phyloP scores from a whole-genome alignment of 2,797 vertebrate species.

The Amblyopsis hoosieri region DNA sequence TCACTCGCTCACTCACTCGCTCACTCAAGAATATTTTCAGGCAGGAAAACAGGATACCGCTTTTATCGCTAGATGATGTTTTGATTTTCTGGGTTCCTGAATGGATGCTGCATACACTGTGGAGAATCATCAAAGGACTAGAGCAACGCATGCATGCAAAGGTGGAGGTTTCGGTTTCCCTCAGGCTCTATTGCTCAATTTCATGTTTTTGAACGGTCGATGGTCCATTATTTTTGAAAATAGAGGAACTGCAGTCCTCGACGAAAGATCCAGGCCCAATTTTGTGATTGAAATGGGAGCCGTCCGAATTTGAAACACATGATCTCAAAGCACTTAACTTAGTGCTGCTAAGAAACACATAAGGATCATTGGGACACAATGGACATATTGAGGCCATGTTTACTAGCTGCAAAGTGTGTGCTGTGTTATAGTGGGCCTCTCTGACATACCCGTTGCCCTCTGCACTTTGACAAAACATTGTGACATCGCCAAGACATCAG shows the following conservation, averaged over 20 bases:
- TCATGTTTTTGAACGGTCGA: conserved; percentile 59
- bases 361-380: conserved; percentile 43
- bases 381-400: conserved; percentile 43
- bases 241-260: conserved; percentile 59
- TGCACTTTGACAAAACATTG: conserved; percentile 63
- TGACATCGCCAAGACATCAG: conserved; percentile 66
- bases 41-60: conserved; percentile 60
- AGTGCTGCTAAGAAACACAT: conserved; percentile 61
- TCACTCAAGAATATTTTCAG: conserved; percentile 7
- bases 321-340: conserved; percentile 63
- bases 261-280: conserved; percentile 66
- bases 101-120: conserved; percentile 57
- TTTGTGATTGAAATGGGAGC: conserved; percentile 72
- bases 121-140: conserved; percentile 74
- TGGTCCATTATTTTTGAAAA: conserved; percentile 70
- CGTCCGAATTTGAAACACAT: conserved; percentile 71
- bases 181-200: conserved; percentile 47
- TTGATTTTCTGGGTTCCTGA: conserved; percentile 69
- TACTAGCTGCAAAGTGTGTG: conserved; percentile 64
- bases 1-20: not conserved
- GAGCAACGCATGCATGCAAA: conserved; percentile 58
- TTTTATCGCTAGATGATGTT: conserved; percentile 56
- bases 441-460: conserved; percentile 58
- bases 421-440: conserved; percentile 65
- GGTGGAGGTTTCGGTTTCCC: conserved; percentile 53